phyloP scores from a whole-genome alignment of 1,140 invertebrate species.

The Halictus rubicundus region DNA sequence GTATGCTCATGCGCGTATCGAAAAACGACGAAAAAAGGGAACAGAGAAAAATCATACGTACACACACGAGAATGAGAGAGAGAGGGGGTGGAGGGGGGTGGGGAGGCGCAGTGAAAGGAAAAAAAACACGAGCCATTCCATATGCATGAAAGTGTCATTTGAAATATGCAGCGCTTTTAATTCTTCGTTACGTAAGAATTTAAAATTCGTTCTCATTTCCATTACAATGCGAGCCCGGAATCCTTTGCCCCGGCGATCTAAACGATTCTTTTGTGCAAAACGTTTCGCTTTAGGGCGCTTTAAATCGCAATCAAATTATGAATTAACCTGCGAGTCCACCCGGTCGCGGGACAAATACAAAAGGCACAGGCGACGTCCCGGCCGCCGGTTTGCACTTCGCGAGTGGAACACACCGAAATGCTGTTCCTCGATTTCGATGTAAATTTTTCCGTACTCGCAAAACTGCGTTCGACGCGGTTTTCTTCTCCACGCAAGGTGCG shows the following conservation, averaged over 20 bases:
- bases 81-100: no score
- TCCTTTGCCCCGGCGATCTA: not conserved
- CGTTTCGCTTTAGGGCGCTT: not conserved
- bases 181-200: constrained; percentile 1
- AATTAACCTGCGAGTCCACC: not conserved
- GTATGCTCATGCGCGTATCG: not conserved
- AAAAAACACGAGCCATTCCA: not conserved
- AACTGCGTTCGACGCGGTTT: no score
- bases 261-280: constrained; percentile 1
- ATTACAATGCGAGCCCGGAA: not conserved
- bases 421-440: no score
- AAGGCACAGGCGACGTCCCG: no score
- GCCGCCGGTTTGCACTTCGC: no score
- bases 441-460: no score
- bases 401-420: no score
- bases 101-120: not conserved
- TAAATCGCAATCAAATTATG: constrained; percentile 2
- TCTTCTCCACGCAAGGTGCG: no score
- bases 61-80: no score
- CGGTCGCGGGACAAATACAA: not conserved
- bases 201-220: not conserved
- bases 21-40: no score
- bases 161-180: not conserved
- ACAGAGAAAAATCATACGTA: no score
- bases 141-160: constrained; percentile 3